Conservation (phyloP, 2,797 vertebrate species). For the Anas flavirostris region DNA sequence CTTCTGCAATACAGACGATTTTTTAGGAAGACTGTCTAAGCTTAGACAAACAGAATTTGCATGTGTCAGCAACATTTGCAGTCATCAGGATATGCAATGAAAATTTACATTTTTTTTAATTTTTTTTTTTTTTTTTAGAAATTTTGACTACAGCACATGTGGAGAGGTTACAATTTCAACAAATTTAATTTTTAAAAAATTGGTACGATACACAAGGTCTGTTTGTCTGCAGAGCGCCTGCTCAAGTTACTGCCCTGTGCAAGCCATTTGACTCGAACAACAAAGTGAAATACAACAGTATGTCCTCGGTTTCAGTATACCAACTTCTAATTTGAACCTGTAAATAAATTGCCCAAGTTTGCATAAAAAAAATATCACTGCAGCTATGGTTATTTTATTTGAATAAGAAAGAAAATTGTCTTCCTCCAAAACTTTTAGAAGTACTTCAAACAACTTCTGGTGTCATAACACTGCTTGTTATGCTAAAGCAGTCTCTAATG, state of each 20-base stretch:
- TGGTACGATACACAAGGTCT: background rate
- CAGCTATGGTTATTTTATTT: background rate
- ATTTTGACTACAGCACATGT: background rate
- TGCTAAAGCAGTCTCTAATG: background rate
- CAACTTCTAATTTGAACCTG: background rate
- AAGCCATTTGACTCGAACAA: background rate
- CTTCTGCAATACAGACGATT: background rate
- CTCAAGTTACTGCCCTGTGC: background rate
- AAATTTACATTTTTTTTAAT: background rate
- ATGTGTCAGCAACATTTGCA: background rate
- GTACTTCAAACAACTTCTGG: background rate
- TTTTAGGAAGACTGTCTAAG: background rate
- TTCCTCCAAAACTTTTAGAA: background rate
- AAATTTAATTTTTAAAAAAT: background rate
- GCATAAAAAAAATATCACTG: background rate
- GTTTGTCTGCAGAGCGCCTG: background rate
- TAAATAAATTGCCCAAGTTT: background rate
- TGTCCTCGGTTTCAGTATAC: background rate
- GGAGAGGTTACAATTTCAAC: background rate
- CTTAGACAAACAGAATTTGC: background rate
- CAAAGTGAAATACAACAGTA: background rate
- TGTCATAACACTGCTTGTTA: background rate
- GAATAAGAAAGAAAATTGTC: background rate
- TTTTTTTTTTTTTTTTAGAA: background rate
- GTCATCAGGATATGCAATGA: background rate